A percentile compares a stretch with the other conserved stretches of the same genome.
Evolutionary conservation across 2,113 vertebrate genomes (phyloP).

Genomic region (Hystrix brachyura): DNA sequence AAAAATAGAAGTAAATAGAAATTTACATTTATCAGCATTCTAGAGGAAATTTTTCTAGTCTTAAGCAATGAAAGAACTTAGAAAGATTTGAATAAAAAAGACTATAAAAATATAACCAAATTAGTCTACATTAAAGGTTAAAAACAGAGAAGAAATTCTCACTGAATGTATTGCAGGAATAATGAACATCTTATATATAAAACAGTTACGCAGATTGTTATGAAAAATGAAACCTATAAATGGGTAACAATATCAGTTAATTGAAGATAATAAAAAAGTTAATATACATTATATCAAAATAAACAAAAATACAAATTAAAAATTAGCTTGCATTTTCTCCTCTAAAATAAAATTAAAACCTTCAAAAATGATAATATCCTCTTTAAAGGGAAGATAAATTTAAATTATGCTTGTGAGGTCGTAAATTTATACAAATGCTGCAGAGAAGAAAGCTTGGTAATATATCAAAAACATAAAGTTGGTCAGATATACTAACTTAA

Average conservation of each 20-base stretch:
- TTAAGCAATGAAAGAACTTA: slow-evolving; percentile 4
- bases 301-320: not conserved
- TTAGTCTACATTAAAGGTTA: not conserved
- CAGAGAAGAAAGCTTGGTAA: not conserved
- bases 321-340: not conserved
- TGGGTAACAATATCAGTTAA: not conserved
- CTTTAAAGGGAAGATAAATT: not conserved
- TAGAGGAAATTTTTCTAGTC: not conserved
- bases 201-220: not conserved
- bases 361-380: not conserved
- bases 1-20: not conserved
- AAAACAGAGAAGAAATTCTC: not conserved
- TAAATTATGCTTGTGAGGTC: not conserved
- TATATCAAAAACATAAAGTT: not conserved
- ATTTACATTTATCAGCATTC: not conserved
- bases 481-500: not conserved
- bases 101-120: not conserved
- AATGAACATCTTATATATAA: slow-evolving; percentile 36
- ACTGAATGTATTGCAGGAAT: not conserved
- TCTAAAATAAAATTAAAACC: not conserved
- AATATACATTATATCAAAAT: not conserved
- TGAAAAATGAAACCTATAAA: not conserved
- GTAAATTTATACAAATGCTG: not conserved
- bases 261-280: not conserved
- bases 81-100: not conserved